A percentile compares a stretch with the other conserved stretches of the same genome.
Evolutionary conservation across 2,888 invertebrate genomes (phyloP).

Genomic region (Anorthoa munda): DNA sequence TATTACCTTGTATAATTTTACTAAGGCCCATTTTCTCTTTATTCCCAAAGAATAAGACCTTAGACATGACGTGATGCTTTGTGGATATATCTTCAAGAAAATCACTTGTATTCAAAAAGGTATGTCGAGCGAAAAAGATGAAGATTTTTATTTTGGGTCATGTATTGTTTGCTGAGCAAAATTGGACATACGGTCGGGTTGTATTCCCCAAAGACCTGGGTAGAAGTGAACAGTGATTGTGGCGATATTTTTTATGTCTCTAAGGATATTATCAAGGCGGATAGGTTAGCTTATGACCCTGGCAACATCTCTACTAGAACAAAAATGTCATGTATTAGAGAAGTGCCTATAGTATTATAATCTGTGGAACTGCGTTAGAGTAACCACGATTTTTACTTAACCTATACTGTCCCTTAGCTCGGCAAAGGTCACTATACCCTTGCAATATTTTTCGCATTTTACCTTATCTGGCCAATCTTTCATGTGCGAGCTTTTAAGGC

Average conservation of each 20-base stretch:
- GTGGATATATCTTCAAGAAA: slow-evolving; percentile 8
- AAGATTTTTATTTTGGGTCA: slow-evolving; percentile 15
- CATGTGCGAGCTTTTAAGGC: no score
- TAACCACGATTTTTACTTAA: no score
- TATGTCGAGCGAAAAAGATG: neutral
- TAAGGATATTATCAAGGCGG: neutral
- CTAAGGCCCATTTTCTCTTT: neutral
- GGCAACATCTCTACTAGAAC: neutral
- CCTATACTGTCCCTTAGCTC: no score
- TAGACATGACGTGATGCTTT: neutral
- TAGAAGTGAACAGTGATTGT: slow-evolving; percentile 19
- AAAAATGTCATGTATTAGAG: no score
- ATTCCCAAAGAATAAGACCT: neutral
- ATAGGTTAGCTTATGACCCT: neutral
- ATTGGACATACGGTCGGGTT: slow-evolving; percentile 11
- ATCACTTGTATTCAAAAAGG: slow-evolving; percentile 35
- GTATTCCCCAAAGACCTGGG: neutral
- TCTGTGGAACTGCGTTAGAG: no score
- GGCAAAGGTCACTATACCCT: no score
- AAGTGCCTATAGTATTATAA: no score
- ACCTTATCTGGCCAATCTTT: no score
- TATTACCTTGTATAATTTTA: neutral
- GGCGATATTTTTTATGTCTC: neutral
- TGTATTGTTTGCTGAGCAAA: slow-evolving; percentile 31
- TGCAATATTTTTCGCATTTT: no score